These are phyloP conservation scores for Leptatherina wallacei DNA, from an alignment of 2,797 vertebrate genomes.

Conservation along the genomic window DNA sequence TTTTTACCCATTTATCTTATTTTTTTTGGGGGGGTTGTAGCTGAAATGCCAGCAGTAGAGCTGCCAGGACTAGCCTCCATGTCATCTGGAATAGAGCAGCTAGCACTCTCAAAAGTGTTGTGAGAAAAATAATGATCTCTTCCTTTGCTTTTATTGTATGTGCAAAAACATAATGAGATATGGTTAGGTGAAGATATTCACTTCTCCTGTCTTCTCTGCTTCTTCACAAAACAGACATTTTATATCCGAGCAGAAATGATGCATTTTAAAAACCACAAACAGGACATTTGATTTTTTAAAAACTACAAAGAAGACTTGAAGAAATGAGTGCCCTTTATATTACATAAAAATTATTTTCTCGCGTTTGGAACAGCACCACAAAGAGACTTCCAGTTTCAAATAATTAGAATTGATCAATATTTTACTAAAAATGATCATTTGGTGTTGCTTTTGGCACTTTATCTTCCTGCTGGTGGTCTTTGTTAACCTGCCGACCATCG, in stretches of 20 bases:
- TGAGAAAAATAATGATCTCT: neutral
- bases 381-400: too few species aligned
- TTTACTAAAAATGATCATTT: neutral
- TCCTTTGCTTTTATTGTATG: neutral
- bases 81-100: neutral
- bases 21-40: neutral
- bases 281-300: too few species aligned
- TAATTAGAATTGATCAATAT: neutral
- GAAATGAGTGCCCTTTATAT: too few species aligned
- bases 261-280: too few species aligned
- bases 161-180: neutral
- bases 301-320: too few species aligned
- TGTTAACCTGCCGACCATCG: neutral
- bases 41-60: neutral
- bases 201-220: neutral
- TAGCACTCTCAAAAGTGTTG: neutral
- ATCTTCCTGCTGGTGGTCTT: neutral
- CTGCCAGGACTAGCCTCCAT: neutral
- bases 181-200: neutral
- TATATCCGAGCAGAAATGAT: too few species aligned
- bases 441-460: neutral
- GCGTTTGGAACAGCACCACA: neutral
- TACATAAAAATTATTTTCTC: neutral
- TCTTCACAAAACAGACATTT: too few species aligned
- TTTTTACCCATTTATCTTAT: neutral